A percentile compares a stretch with the other conserved stretches of the same genome.
Conservation (phyloP, 37 sponge, comb jelly and placozoan genomes). For the Cladorhizidae sp. region DNA sequence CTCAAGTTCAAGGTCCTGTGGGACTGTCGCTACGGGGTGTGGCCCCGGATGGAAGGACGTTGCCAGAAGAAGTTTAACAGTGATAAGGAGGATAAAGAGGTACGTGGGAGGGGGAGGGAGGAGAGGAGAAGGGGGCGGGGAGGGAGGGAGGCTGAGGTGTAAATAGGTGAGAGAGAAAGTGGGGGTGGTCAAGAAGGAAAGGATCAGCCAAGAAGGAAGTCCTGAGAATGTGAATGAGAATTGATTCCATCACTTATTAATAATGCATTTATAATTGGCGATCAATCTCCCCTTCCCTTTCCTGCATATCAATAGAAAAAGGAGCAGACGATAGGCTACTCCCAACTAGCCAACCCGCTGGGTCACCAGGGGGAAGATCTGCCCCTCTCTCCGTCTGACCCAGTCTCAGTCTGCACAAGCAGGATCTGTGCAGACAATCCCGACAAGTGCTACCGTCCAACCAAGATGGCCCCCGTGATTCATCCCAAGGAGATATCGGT, state of each 20-base stretch:
- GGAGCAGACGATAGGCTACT: conserved; percentile 65
- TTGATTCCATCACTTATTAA: not conserved
- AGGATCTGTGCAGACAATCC: conserved; percentile 34
- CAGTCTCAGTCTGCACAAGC: conserved; percentile 48
- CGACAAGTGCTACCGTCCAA: conserved; percentile 42
- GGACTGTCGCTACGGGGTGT: conserved; percentile 49
- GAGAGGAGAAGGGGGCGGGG: no score
- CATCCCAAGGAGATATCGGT: conserved; percentile 40
- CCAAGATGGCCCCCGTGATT: conserved; percentile 29
- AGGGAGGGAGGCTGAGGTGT: no score
- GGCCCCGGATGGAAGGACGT: conserved; percentile 54
- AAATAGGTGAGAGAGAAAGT: not conserved
- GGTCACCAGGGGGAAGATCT: conserved; percentile 25
- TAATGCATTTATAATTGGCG: no score
- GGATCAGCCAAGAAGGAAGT: not conserved
- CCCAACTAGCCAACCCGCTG: conserved; percentile 48
- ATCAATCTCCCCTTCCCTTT: not conserved
- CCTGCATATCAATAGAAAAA: no score
- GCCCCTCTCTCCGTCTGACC: conserved; percentile 64
- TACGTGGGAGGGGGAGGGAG: no score
- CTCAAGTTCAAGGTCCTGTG: conserved; percentile 53
- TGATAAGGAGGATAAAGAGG: conserved; percentile 7
- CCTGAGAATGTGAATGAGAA: no score
- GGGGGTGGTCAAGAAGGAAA: not conserved
- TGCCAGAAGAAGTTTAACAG: conserved; percentile 43